phyloP scores from a whole-genome alignment of 2,113 vertebrate genomes.

The Nematolebias whitei region DNA sequence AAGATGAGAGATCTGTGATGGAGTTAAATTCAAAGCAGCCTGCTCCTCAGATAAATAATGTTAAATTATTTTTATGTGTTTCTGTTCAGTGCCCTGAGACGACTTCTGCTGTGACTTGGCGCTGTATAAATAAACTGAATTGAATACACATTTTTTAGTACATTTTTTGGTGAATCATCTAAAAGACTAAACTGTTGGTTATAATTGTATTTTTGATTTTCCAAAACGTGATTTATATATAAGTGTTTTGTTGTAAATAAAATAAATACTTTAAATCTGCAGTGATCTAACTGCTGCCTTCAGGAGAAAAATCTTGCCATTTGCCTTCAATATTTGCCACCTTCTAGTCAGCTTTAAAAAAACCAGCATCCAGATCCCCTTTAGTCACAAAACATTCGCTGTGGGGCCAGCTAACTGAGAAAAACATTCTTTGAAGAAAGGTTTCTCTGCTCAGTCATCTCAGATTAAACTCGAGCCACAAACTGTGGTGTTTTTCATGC shows the following conservation, averaged over 20 bases:
- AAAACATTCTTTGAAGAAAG: too few relatives aligned
- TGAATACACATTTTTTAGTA: too few relatives aligned
- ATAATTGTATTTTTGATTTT: neutral
- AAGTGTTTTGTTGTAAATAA: neutral
- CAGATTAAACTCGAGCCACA: slow-evolving; percentile 33
- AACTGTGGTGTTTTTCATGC: slow-evolving; percentile 26
- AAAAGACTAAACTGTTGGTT: too few relatives aligned
- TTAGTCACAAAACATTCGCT: slow-evolving; percentile 38
- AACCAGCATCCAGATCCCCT: slow-evolving; percentile 36
- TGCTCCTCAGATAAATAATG: too few relatives aligned
- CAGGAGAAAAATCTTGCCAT: slow-evolving; percentile 41
- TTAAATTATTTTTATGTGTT: too few relatives aligned
- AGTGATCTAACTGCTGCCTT: neutral
- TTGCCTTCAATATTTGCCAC: slow-evolving; percentile 29
- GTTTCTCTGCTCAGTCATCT: slow-evolving; percentile 38
- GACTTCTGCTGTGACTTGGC: too few relatives aligned
- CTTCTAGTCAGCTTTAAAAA: slow-evolving; percentile 11
- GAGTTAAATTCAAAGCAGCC: too few relatives aligned
- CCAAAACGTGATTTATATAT: neutral
- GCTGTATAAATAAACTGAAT: too few relatives aligned
- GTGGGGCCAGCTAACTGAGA: slow-evolving; percentile 13
- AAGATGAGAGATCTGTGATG: too few relatives aligned
- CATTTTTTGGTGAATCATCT: too few relatives aligned
- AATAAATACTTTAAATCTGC: neutral
- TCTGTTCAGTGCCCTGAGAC: too few relatives aligned